A percentile compares a stretch with the other conserved stretches of the same genome.
These are phyloP conservation scores for Agonum fuliginosum DNA, from an alignment of 2,888 invertebrate species.

Conservation along the genomic window DNA sequence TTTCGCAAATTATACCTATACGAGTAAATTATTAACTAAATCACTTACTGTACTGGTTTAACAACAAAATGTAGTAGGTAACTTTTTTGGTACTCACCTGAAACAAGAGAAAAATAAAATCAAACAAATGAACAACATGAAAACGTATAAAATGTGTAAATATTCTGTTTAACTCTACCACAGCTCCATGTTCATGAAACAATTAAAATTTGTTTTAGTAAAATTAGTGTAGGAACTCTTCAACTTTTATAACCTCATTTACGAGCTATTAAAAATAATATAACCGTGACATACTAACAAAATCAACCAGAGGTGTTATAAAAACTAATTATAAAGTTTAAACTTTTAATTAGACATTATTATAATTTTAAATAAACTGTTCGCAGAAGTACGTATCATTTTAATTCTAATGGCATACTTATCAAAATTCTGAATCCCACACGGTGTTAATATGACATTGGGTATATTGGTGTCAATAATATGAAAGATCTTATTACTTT, in stretches of 20 bases:
- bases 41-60: neutral
- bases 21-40: too few relatives aligned
- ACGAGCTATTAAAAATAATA: slow-evolving; percentile 36
- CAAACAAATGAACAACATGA: slow-evolving; percentile 1
- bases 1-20: too few relatives aligned
- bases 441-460: slow-evolving; percentile 5
- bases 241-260: slow-evolving; percentile 33
- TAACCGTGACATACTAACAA: slow-evolving; percentile 31
- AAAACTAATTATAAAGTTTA: slow-evolving; percentile 31
- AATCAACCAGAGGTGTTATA: slow-evolving; percentile 1
- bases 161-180: too few relatives aligned
- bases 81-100: slow-evolving; percentile 21
- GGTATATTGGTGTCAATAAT: slow-evolving; percentile 12
- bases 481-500: neutral
- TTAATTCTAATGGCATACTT: neutral
- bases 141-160: neutral
- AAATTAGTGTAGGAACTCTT: slow-evolving; percentile 6
- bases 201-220: slow-evolving; percentile 8
- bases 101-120: slow-evolving; percentile 30
- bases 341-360: slow-evolving; percentile 30
- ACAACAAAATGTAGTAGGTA: neutral
- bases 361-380: slow-evolving; percentile 24
- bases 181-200: neutral
- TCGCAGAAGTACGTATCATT: neutral
- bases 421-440: neutral